A percentile compares a stretch with the other conserved stretches of the same genome.
These are phyloP conservation scores for Smutsia gigantea DNA, from an alignment of 2,797 vertebrate genomes.

Conservation along the genomic window DNA sequence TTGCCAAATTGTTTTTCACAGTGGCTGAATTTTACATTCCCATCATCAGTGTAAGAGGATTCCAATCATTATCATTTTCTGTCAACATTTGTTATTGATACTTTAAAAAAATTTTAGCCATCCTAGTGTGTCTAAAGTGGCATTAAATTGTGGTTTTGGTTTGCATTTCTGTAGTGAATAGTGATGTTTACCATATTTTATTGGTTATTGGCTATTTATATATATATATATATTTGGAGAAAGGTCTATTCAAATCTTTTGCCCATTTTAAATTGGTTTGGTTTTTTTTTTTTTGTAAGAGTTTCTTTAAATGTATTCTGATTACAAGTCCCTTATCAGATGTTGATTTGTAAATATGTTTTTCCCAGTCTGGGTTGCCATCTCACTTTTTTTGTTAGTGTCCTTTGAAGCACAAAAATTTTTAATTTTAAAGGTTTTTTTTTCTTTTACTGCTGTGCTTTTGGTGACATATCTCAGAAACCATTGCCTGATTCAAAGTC, in stretches of 20 bases:
- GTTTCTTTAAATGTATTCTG: neutral
- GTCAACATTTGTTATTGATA: neutral
- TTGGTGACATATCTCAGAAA: neutral
- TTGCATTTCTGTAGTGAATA: constrained; percentile 3
- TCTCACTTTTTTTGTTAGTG: neutral
- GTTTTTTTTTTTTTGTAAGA: neutral
- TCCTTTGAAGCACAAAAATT: neutral
- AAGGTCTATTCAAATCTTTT: neutral
- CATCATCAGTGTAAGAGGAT: neutral
- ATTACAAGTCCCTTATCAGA: neutral
- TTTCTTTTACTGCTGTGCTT: neutral
- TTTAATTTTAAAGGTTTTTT: neutral
- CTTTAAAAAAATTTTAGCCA: neutral
- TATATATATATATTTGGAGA: constrained; percentile 19
- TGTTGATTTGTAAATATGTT: constrained; percentile 12
- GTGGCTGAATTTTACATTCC: neutral
- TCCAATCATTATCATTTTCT: neutral
- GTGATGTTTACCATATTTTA: neutral
- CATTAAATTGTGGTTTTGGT: neutral
- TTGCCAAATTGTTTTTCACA: neutral
- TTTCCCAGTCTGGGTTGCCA: neutral
- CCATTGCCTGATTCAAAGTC: neutral
- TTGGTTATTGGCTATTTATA: neutral
- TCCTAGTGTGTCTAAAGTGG: neutral
- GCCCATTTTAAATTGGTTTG: neutral